Evolutionary conservation across 2,797 vertebrate genomes (phyloP).

Genomic region (Clarias pachynema): DNA sequence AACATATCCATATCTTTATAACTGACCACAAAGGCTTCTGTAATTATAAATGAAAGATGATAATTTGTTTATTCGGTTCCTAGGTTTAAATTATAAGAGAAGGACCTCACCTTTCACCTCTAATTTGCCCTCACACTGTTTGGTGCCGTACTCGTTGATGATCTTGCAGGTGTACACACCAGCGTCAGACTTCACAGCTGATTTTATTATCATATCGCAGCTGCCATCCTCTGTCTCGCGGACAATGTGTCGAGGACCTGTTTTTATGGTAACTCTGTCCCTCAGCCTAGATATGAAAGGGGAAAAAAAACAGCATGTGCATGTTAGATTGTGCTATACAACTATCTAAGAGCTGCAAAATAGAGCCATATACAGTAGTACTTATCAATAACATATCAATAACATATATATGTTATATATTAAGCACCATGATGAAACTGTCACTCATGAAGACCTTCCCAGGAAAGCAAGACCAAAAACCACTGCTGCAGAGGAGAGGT

Average conservation of each 20-base stretch:
- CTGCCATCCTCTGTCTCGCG: slow-evolving; percentile 79
- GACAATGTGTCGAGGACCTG: slow-evolving; percentile 80
- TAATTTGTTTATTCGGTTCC: neutral
- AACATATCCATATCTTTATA: neutral
- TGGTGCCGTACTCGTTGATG: slow-evolving; percentile 94
- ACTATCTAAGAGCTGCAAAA: neutral
- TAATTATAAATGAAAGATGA: neutral
- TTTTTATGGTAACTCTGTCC: slow-evolving; percentile 91
- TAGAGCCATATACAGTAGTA: neutral
- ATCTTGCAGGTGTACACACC: slow-evolving; percentile 96
- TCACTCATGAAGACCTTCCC: no score
- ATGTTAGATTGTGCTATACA: neutral
- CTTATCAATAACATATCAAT: neutral
- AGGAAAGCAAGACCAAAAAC: no score
- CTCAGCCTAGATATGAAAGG: slow-evolving; percentile 80
- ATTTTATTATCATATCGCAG: slow-evolving; percentile 86
- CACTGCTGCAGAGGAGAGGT: no score
- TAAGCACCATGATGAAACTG: no score
- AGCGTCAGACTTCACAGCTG: slow-evolving; percentile 80
- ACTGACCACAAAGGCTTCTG: neutral
- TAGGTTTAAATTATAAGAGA: neutral
- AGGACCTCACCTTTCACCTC: slow-evolving; percentile 87
- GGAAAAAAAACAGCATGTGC: neutral
- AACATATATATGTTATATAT: no score
- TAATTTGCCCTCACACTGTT: slow-evolving; percentile 91